phyloP scores from a whole-genome alignment of 1,140 invertebrate genomes.

The Lasioglossum albipes region DNA sequence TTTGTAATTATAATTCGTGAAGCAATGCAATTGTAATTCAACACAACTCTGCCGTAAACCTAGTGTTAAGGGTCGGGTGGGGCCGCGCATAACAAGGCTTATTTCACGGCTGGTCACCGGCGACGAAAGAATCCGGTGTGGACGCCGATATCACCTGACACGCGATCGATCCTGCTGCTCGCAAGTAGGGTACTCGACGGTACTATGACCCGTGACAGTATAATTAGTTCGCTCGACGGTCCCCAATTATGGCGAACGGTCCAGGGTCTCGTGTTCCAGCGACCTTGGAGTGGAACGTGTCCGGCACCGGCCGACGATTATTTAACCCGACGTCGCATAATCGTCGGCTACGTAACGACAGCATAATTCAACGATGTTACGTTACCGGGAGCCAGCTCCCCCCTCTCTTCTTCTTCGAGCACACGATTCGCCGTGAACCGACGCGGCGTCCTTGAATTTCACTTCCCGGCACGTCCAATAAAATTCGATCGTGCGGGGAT shows the following conservation, averaged over 20 bases:
- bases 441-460: conserved; percentile 49
- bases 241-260: conserved; percentile 16
- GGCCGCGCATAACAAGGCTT: too few relatives aligned
- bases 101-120: not conserved
- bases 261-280: conserved; percentile 5
- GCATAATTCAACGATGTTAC: conserved; percentile 57
- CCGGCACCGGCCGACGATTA: conserved; percentile 42
- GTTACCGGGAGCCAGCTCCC: not conserved
- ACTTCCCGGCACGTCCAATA: conserved; percentile 37
- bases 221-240: conserved; percentile 20
- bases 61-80: too few relatives aligned
- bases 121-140: not conserved
- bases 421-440: too few relatives aligned
- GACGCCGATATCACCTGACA: not conserved
- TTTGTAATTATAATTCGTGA: too few relatives aligned
- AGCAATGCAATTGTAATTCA: too few relatives aligned
- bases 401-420: too few relatives aligned
- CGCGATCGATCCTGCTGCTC: not conserved
- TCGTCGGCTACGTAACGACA: conserved; percentile 56
- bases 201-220: conserved; percentile 21
- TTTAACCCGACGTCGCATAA: conserved; percentile 59
- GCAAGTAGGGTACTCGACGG: not conserved
- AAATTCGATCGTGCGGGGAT: conserved; percentile 19
- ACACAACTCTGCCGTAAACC: too few relatives aligned
- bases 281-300: conserved; percentile 49